phyloP scores from a whole-genome alignment of 2,888 invertebrate genomes.

The Monopis laevigella region DNA sequence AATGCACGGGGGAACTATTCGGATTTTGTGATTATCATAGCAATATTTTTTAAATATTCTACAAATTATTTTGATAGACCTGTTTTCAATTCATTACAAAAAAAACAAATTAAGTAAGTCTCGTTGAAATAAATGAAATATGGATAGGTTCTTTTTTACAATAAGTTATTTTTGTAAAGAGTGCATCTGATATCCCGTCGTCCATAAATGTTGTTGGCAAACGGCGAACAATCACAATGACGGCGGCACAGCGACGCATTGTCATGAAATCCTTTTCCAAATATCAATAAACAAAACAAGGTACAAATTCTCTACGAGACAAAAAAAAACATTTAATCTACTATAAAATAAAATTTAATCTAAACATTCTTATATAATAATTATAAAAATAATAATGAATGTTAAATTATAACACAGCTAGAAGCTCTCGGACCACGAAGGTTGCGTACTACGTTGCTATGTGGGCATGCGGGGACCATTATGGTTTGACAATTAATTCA shows the following conservation, averaged over 20 bases:
- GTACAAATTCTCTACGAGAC: constrained; percentile 53
- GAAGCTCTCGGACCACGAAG: constrained; percentile 36
- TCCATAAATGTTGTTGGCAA: constrained; percentile 55
- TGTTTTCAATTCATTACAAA: too few species aligned
- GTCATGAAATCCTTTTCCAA: constrained; percentile 49
- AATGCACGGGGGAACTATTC: too few species aligned
- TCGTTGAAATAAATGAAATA: too few species aligned
- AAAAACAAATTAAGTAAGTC: too few species aligned
- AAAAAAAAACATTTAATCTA: constrained; percentile 53
- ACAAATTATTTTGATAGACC: too few species aligned
- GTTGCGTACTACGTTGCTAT: not conserved
- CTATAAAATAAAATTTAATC: constrained; percentile 65
- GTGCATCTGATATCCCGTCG: too few species aligned
- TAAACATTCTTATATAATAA: constrained; percentile 64
- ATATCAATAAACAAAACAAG: constrained; percentile 59
- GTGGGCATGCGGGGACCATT: too few species aligned
- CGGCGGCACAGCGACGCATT: constrained; percentile 39
- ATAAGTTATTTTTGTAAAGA: too few species aligned
- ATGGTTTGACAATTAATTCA: too few species aligned
- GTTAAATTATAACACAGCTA: constrained; percentile 66
- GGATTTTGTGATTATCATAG: too few species aligned
- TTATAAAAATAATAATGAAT: constrained; percentile 65
- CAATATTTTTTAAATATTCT: too few species aligned
- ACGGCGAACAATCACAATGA: constrained; percentile 56
- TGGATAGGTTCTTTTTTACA: too few species aligned